A percentile compares a stretch with the other conserved stretches of the same genome.
Evolutionary conservation across 2,797 vertebrate genomes (phyloP).

Genomic region (Hydrophis major): DNA sequence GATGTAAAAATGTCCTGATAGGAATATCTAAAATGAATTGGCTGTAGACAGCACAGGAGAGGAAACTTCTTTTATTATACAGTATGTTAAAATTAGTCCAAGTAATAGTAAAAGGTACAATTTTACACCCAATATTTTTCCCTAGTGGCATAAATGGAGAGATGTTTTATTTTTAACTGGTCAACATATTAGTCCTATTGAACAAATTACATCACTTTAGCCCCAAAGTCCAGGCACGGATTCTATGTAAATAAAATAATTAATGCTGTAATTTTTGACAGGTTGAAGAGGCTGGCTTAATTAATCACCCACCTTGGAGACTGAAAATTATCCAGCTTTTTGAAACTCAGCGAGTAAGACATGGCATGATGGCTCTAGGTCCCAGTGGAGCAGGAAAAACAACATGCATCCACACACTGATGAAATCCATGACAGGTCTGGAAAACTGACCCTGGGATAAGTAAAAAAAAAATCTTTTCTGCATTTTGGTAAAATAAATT

Average conservation of each 20-base stretch:
- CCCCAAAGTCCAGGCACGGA: background rate
- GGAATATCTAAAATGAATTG: background rate
- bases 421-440: conserved; percentile 93
- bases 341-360: conserved; percentile 92
- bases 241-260: background rate
- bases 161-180: background rate
- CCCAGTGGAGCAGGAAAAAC: conserved; percentile 95
- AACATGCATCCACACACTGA: conserved; percentile 88
- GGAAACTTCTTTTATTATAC: background rate
- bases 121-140: background rate
- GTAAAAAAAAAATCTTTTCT: background rate
- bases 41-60: background rate
- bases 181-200: no score
- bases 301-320: conserved; percentile 93
- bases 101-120: background rate
- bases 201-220: background rate
- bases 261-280: conserved; percentile 47
- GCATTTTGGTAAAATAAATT: background rate
- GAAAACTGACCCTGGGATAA: background rate
- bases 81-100: background rate
- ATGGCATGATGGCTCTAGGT: conserved; percentile 94
- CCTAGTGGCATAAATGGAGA: background rate
- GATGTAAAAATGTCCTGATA: background rate
- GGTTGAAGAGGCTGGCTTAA: conserved; percentile 87
- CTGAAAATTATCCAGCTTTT: conserved; percentile 94